Conservation (phyloP, 2,797 vertebrate genomes). For the Peromyscus eremicus region DNA sequence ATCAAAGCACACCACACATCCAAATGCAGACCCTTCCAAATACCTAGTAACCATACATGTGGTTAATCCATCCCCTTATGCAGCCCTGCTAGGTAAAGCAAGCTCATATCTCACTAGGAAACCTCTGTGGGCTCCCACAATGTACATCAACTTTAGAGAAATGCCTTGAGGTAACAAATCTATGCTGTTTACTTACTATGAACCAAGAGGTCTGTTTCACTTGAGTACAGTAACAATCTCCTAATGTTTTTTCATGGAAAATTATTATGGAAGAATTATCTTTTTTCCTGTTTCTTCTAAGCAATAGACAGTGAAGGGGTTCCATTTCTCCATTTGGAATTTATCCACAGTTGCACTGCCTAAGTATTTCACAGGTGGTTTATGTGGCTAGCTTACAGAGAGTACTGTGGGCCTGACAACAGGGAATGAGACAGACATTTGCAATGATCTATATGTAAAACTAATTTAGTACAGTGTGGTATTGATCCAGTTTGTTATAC, state of each 20-base stretch:
- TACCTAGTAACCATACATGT: too few species aligned
- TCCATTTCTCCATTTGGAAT: background rate
- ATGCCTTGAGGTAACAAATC: background rate
- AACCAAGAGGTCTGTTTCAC: background rate
- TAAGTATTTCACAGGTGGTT: background rate
- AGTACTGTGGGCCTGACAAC: background rate
- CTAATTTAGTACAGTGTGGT: background rate
- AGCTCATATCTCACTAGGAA: too few species aligned
- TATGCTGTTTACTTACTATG: slow-evolving; percentile 6
- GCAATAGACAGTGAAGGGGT: background rate
- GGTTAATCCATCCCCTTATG: too few species aligned
- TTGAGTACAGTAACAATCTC: background rate
- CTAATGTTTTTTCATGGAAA: background rate
- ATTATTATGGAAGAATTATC: background rate
- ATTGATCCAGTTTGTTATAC: background rate
- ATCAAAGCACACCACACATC: too few species aligned
- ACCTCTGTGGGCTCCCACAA: too few species aligned
- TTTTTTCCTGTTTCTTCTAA: background rate
- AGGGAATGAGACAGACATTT: background rate
- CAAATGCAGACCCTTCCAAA: too few species aligned
- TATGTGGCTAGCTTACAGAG: background rate
- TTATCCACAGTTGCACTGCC: background rate
- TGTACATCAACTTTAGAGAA: slow-evolving; percentile 45
- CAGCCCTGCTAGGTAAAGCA: too few species aligned
- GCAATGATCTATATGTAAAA: background rate